Conservation (phyloP, 2,888 invertebrate species). For the Netelia inedita region DNA sequence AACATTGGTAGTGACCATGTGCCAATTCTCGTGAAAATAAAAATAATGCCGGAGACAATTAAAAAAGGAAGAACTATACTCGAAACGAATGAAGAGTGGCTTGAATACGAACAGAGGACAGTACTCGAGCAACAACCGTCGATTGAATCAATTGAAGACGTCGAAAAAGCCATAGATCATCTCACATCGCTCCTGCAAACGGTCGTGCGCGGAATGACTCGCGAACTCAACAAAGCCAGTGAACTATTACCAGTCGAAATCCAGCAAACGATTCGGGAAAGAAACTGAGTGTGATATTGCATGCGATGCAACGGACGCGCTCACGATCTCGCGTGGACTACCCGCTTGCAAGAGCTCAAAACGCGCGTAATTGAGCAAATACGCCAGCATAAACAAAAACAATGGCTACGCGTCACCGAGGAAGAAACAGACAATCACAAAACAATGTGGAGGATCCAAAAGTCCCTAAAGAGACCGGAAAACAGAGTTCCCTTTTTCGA, state of each 20-base stretch:
- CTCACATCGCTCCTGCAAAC: constrained; percentile 26
- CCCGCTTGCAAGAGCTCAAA: constrained; percentile 14
- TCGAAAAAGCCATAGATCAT: constrained; percentile 44
- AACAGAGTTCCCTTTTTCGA: constrained; percentile 31
- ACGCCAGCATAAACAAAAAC: constrained; percentile 20
- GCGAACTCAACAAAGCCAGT: constrained; percentile 10
- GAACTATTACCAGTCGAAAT: constrained; percentile 25
- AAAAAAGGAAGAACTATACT: constrained; percentile 49
- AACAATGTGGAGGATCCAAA: constrained; percentile 48
- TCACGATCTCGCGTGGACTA: constrained; percentile 1
- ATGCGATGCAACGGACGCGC: constrained; percentile 19
- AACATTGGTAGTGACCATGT: constrained; percentile 46
- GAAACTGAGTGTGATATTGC: constrained; percentile 30
- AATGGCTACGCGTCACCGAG: constrained; percentile 30
- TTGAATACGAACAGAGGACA: constrained; percentile 33
- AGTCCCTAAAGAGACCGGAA: constrained; percentile 33
- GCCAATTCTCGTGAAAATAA: constrained; percentile 42
- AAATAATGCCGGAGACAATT: constrained; percentile 12
- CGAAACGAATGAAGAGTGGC: constrained; percentile 41
- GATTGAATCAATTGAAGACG: constrained; percentile 15
- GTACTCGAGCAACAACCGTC: constrained; percentile 15
- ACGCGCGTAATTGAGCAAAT: constrained; percentile 28
- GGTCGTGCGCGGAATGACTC: constrained; percentile 8
- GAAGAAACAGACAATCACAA: constrained; percentile 33
- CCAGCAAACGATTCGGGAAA: constrained; percentile 13